Percentiles rank a stretch among this genome's conserved stretches.
These are phyloP conservation scores for Toxonevra muliebris DNA, from an alignment of 2,888 invertebrate species.

Conservation along the genomic window DNA sequence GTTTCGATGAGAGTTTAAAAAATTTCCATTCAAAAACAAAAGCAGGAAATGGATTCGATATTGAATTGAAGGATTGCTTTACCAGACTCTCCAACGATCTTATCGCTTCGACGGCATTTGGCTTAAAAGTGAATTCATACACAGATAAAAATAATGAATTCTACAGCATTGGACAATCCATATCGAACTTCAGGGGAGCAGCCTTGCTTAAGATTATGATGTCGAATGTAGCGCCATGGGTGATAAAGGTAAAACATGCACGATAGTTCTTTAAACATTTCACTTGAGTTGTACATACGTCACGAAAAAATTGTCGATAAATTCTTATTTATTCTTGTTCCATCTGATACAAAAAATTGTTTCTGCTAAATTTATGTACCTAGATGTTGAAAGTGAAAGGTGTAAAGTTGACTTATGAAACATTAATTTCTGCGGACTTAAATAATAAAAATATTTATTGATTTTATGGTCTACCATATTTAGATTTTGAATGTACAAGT, in stretches of 20 bases:
- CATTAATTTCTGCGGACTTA: no score
- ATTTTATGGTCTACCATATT: no score
- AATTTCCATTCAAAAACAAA: constrained; percentile 41
- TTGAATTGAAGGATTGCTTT: constrained; percentile 51
- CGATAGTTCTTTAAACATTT: neutral
- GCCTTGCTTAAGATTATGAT: constrained; percentile 49
- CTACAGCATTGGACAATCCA: constrained; percentile 55
- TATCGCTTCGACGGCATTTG: constrained; percentile 58
- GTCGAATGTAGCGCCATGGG: constrained; percentile 37
- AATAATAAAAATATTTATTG: no score
- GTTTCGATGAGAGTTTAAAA: constrained; percentile 52
- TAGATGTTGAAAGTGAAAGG: no score
- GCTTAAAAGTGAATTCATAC: constrained; percentile 67
- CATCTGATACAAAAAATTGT: no score
- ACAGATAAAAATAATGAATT: constrained; percentile 67
- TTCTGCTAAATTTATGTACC: no score
- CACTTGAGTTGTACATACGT: neutral
- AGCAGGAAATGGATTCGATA: constrained; percentile 34
- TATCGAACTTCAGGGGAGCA: constrained; percentile 46
- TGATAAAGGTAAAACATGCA: constrained; percentile 43
- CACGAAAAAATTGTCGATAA: no score
- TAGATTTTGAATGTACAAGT: constrained; percentile 35
- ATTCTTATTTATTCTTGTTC: no score
- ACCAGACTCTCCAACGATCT: constrained; percentile 58
- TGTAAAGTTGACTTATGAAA: no score